Evolutionary conservation across 2,113 vertebrate genomes (phyloP), one percentile per base, ranked within the genome.

Genomic region (Cheilinus undulatus): DNA sequence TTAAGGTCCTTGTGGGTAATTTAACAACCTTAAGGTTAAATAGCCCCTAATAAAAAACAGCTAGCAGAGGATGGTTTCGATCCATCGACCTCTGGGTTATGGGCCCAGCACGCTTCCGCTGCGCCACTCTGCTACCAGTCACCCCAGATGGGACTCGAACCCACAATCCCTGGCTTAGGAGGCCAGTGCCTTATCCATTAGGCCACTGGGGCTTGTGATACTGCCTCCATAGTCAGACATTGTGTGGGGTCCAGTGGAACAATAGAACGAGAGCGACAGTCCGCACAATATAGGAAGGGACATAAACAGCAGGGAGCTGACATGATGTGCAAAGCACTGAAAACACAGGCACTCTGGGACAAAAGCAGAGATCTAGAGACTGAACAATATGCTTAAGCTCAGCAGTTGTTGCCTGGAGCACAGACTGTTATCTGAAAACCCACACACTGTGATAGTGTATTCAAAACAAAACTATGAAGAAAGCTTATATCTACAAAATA

Each of bases 31-130:
- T 12, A 36, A 36, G 34, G 3, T 7, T 19, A 43, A n/a, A 8
- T 7, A 45, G 19, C 42, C 1, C 2, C 42, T 7, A 3, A 8
- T 6, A n/a, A 45, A 45, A 20, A 1, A 8, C 17, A 8, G 19
- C 6, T 93, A 93, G 93, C 92, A 94, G 92, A 94, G 93, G 91
- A 93, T 93, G 93, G 93, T 94, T 94, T 94, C 92, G 93, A 94
- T 93, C 92, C 93, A 94, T 94, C 93, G 92, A 93, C 92, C 92
- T 94, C 93, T 94, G 93, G 93, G 93, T 94, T 93, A 94, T 94
- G 93, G 92, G 93, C 92, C 93, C 93, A 94, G 93, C 93, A 94
- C 93, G 93, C 92, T 93, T 94, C 93, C 92, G 93, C 92, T 94
- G 92, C 93, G 92, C 93, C 93, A 94, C 92, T 94, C 92, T 94